phyloP scores from a whole-genome alignment of 2,113 vertebrate genomes.

The Psittacus erithacus region DNA sequence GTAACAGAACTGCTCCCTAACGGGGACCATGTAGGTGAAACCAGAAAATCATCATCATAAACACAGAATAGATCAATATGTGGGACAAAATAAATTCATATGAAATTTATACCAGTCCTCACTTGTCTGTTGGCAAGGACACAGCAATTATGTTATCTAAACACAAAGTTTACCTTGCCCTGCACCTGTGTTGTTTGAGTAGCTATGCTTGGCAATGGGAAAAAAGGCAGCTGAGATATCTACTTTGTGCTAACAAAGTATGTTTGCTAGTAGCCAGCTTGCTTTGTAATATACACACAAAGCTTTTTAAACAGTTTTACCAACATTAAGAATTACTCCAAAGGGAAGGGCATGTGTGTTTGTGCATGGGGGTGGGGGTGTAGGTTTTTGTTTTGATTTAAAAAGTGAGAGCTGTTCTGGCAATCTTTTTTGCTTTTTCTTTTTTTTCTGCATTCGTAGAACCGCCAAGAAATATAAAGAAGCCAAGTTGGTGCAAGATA shows the following conservation, averaged over 20 bases:
- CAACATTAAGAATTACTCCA: background rate
- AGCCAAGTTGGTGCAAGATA: background rate
- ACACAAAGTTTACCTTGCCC: background rate
- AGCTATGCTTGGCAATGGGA: background rate
- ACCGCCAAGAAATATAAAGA: background rate
- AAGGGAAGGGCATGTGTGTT: accelerated
- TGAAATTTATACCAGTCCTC: background rate
- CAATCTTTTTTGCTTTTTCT: background rate
- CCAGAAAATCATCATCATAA: background rate
- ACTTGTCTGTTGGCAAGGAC: background rate
- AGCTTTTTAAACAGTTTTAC: background rate
- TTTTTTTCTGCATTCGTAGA: background rate
- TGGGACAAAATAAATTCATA: background rate
- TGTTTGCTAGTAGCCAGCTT: background rate
- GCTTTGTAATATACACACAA: background rate
- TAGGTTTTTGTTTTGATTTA: background rate
- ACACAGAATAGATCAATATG: accelerated
- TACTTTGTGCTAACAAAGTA: background rate
- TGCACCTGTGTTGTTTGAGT: background rate
- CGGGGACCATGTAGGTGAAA: background rate
- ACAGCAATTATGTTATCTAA: background rate
- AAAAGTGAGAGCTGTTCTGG: background rate
- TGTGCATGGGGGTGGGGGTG: accelerated
- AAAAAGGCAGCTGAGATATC: background rate
- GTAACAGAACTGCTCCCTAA: background rate